These are phyloP conservation scores for Plectropomus leopardus DNA, from an alignment of 2,113 vertebrate genomes.

Conservation along the genomic window DNA sequence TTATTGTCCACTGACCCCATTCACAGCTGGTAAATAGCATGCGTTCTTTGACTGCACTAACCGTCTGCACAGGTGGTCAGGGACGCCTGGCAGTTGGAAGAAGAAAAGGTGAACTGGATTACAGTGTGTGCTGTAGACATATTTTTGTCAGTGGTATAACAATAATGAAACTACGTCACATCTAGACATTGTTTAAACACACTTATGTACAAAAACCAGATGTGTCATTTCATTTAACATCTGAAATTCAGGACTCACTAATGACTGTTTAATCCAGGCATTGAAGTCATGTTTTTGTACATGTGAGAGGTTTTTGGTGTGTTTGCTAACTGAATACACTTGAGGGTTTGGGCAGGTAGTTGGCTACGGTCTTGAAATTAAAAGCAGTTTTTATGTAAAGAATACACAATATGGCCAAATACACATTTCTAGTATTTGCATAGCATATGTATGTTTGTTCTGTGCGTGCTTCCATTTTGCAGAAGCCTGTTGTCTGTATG, in stretches of 20 bases:
- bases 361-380: constrained; percentile 10
- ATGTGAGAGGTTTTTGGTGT: neutral
- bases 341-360: neutral
- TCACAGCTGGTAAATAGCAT: constrained; percentile 2
- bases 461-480: constrained; percentile 31
- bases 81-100: constrained; percentile 1
- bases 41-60: neutral
- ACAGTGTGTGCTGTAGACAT: neutral
- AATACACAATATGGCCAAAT: constrained; percentile 5
- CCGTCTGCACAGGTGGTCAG: neutral
- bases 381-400: neutral
- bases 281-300: neutral
- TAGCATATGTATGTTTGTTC: constrained; percentile 34
- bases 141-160: neutral
- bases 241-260: constrained; percentile 11
- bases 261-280: neutral
- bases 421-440: constrained; percentile 12
- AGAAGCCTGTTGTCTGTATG: constrained; percentile 31
- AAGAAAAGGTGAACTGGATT: neutral
- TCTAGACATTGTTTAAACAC: neutral
- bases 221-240: neutral
- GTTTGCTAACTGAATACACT: constrained; percentile 7
- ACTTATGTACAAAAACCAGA: neutral
- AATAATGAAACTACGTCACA: neutral
- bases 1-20: neutral